These are phyloP conservation scores for Scaptomyza hsui DNA, from an alignment of 1,140 invertebrate genomes.

Conservation along the genomic window DNA sequence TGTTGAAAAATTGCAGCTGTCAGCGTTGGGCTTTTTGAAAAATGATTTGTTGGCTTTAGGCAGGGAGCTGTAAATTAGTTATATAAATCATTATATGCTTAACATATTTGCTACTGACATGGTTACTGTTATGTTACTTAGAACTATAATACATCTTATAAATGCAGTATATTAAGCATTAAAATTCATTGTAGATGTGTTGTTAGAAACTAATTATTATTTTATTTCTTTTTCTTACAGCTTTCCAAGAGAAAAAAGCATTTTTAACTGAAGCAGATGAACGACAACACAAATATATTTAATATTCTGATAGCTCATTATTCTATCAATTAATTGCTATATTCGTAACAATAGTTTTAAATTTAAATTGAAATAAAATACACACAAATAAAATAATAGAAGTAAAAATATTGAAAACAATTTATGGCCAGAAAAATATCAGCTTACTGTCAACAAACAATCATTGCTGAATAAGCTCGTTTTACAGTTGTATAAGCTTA, in stretches of 20 bases:
- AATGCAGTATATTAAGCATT: not conserved
- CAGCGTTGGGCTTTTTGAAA: slow-evolving; percentile 61
- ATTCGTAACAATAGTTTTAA: too few relatives aligned
- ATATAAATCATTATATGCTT: slow-evolving; percentile 65
- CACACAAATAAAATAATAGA: too few relatives aligned
- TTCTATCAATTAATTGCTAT: slow-evolving; percentile 13
- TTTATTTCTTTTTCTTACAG: slow-evolving; percentile 4
- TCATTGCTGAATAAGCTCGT: not conserved
- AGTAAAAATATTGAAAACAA: not conserved
- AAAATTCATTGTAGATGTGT: not conserved
- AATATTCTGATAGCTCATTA: not conserved
- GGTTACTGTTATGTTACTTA: not conserved
- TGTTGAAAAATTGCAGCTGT: slow-evolving; percentile 73
- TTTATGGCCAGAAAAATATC: not conserved
- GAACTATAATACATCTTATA: not conserved
- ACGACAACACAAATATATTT: slow-evolving; percentile 6
- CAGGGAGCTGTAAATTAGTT: slow-evolving; percentile 34
- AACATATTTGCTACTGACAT: slow-evolving; percentile 53
- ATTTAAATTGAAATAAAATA: too few relatives aligned
- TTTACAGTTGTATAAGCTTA: not conserved
- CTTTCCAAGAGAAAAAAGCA: slow-evolving; percentile 3
- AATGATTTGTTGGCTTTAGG: slow-evolving; percentile 69
- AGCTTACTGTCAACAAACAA: not conserved
- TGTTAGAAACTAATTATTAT: not conserved
- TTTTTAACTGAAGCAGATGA: not conserved